Conservation (phyloP, 2,113 vertebrate species). For the Brienomyrus longianalis region DNA sequence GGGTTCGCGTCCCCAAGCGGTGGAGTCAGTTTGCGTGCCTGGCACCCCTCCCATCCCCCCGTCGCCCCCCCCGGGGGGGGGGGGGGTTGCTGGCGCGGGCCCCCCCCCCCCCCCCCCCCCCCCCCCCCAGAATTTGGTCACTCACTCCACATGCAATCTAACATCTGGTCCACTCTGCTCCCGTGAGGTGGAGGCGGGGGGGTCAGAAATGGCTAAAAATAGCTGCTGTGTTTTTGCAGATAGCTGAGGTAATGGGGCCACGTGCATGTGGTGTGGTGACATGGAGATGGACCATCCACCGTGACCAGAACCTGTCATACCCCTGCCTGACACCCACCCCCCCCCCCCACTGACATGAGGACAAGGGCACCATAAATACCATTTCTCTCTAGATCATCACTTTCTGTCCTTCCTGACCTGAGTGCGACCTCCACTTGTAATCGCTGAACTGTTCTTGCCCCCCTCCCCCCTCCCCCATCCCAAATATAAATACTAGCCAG, state of each 20-base stretch:
- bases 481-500: slow-evolving; percentile 59
- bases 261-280: slow-evolving; percentile 41
- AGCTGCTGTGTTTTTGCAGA: slow-evolving; percentile 37
- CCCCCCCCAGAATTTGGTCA: neutral
- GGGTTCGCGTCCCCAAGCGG: neutral
- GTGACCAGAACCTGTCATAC: slow-evolving; percentile 27
- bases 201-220: slow-evolving; percentile 52
- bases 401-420: slow-evolving; percentile 30
- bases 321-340: neutral
- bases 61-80: too few species aligned
- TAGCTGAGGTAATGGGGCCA: slow-evolving; percentile 50
- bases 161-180: slow-evolving; percentile 35
- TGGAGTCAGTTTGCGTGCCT: neutral
- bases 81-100: too few species aligned
- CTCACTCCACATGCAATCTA: slow-evolving; percentile 29
- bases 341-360: slow-evolving; percentile 13
- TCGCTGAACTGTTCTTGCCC: slow-evolving; percentile 50
- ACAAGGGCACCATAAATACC: slow-evolving; percentile 30
- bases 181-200: slow-evolving; percentile 27
- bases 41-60: neutral
- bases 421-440: slow-evolving; percentile 51
- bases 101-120: too few species aligned
- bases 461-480: slow-evolving; percentile 54
- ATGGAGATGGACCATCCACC: neutral
- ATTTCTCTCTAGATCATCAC: slow-evolving; percentile 31